Conservation (phyloP, 2,113 vertebrate species). For the Silurus asotus region DNA sequence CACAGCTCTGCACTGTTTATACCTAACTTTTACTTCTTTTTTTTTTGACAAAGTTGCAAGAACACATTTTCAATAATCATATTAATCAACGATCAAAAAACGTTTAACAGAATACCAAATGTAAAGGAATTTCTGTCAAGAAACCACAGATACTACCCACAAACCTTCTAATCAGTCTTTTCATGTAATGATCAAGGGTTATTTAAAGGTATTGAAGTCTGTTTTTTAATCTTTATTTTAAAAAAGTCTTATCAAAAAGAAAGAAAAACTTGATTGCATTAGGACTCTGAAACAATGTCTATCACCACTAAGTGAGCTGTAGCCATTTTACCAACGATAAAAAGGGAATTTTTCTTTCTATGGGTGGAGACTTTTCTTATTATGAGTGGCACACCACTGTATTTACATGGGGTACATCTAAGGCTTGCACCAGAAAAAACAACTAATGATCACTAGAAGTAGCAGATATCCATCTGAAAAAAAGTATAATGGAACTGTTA, state of each 20-base stretch:
- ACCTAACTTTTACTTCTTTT: background rate
- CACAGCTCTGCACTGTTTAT: background rate
- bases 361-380: too few species aligned
- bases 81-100: background rate
- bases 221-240: background rate
- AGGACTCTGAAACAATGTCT: too few species aligned
- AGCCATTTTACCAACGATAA: background rate
- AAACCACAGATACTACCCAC: background rate
- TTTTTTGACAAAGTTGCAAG: too few species aligned
- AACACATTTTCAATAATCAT: background rate
- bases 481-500: background rate
- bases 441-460: background rate
- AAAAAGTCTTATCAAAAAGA: background rate
- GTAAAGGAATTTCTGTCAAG: background rate
- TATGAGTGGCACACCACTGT: too few species aligned
- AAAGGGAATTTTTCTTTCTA: background rate
- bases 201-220: background rate
- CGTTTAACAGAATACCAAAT: background rate
- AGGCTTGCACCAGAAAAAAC: background rate
- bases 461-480: background rate
- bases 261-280: background rate
- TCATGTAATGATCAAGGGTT: background rate
- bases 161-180: background rate
- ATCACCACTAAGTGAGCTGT: background rate
- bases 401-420: too few species aligned